Conservation (phyloP, 2,113 vertebrate genomes). For the Paramormyrops kingsleyae region DNA sequence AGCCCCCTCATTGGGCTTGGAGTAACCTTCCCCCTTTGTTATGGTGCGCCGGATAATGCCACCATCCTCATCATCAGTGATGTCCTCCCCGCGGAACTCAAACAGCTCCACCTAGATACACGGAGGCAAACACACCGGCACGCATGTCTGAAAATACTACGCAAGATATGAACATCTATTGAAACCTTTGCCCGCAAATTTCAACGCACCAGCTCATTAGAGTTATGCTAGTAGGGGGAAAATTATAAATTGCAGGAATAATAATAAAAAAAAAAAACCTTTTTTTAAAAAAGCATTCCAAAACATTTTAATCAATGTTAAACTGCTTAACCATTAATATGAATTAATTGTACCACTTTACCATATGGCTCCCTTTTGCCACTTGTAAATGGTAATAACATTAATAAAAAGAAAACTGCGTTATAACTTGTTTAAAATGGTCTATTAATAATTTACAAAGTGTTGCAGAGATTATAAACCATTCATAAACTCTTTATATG, state of each 20-base stretch:
- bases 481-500: too few relatives aligned
- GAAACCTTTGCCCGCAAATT: background rate
- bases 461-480: too few relatives aligned
- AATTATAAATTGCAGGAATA: background rate
- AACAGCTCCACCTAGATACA: conserved; percentile 82
- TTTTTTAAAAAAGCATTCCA: background rate
- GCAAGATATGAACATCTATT: background rate
- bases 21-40: conserved; percentile 82
- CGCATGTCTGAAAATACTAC: background rate
- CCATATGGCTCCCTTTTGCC: too few relatives aligned
- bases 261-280: background rate
- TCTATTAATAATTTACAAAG: too few relatives aligned
- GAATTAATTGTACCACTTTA: background rate
- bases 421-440: too few relatives aligned
- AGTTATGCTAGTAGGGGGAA: background rate
- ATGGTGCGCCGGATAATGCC: conserved; percentile 83
- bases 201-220: background rate
- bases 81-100: conserved; percentile 87
- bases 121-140: background rate
- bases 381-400: too few relatives aligned
- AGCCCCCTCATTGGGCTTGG: conserved; percentile 87
- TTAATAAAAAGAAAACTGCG: too few relatives aligned
- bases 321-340: background rate
- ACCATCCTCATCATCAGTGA: conserved; percentile 84
- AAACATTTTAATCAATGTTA: background rate